Percentiles rank a stretch among this genome's conserved stretches.
These are phyloP conservation scores for Diachrysia chrysitis DNA, from an alignment of 2,888 invertebrate genomes.

Conservation along the genomic window DNA sequence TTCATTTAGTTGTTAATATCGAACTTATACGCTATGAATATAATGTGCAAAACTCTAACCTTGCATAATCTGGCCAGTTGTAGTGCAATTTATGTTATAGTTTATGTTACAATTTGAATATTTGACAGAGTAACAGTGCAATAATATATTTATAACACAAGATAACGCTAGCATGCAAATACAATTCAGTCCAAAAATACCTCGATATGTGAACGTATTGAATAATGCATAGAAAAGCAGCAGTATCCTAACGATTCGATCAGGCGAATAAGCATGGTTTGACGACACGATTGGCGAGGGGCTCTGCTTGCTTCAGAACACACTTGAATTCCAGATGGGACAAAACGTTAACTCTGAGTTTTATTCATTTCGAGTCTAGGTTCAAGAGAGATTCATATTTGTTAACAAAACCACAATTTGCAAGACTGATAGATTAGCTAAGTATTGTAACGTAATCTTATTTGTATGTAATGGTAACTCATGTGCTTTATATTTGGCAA, in stretches of 20 bases:
- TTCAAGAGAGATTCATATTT: background rate
- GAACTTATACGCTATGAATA: background rate
- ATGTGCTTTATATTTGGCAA: background rate
- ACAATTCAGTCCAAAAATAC: conserved; percentile 4
- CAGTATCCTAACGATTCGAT: conserved; percentile 4
- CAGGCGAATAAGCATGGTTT: conserved; percentile 4
- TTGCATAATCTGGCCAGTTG: background rate
- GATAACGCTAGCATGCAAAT: conserved; percentile 2
- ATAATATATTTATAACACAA: background rate
- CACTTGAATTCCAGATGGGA: conserved; percentile 4
- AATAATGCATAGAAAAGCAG: conserved; percentile 3
- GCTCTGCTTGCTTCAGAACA: too few species aligned
- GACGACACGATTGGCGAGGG: conserved; percentile 3
- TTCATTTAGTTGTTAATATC: background rate
- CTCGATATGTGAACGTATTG: conserved; percentile 4
- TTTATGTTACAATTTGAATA: background rate
- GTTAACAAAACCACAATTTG: background rate
- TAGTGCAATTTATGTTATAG: background rate
- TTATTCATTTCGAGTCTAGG: background rate
- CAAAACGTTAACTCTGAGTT: background rate
- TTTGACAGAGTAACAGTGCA: background rate
- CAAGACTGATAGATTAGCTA: background rate
- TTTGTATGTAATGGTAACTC: background rate
- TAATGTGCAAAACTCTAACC: background rate
- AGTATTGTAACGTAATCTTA: background rate